phyloP scores from a whole-genome alignment of 2,797 vertebrate genomes.

The Enteromius argenteus region DNA sequence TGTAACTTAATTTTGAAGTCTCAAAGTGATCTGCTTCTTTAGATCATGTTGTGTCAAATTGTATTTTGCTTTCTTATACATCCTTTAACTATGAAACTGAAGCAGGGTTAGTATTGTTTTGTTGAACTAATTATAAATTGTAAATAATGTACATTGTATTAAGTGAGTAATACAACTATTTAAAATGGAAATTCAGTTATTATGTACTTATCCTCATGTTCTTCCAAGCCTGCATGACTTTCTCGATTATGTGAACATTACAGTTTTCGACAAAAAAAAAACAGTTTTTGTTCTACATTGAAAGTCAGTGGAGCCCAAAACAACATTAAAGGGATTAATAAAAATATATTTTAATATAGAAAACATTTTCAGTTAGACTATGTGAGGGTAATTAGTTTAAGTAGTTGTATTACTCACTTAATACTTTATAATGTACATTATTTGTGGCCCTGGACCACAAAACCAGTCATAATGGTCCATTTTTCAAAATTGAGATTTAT shows the following conservation, averaged over 20 bases:
- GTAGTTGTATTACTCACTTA: neutral
- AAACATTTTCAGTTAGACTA: neutral
- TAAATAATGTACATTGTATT: neutral
- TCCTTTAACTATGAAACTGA: constrained; percentile 72
- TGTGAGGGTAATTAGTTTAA: neutral
- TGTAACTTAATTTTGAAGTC: constrained; percentile 26
- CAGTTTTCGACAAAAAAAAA: too few species aligned
- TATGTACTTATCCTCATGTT: neutral
- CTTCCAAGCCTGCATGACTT: neutral
- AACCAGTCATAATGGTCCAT: too few species aligned
- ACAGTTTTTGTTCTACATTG: neutral
- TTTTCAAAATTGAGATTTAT: too few species aligned
- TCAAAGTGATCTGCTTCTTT: constrained; percentile 54
- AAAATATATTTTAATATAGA: neutral
- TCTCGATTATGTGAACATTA: neutral
- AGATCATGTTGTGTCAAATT: constrained; percentile 80
- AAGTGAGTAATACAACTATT: neutral
- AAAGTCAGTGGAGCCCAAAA: neutral
- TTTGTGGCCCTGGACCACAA: neutral
- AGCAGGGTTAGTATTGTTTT: constrained; percentile 72
- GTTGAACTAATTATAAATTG: neutral
- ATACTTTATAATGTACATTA: neutral
- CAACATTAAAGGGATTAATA: neutral
- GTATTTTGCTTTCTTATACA: constrained; percentile 80
- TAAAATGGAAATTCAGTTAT: too few species aligned